A percentile compares a stretch with the other conserved stretches of the same genome.
phyloP scores from a whole-genome alignment of 2,113 vertebrate genomes.

The Phodopus roborovskii region DNA sequence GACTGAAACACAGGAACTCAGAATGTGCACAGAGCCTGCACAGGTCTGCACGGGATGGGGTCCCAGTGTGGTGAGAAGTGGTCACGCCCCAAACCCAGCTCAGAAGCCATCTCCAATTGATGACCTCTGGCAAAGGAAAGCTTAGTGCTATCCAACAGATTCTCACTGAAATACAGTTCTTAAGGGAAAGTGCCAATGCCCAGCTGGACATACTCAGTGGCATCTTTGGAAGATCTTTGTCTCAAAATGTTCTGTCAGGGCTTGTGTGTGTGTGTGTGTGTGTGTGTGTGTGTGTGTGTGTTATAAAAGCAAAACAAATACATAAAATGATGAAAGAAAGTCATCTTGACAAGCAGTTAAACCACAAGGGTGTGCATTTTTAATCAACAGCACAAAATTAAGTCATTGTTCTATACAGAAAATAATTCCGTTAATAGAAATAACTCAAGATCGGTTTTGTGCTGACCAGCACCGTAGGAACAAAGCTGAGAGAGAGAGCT shows the following conservation, averaged over 20 bases:
- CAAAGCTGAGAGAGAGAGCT: not conserved
- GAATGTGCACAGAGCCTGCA: not conserved
- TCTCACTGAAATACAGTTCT: not conserved
- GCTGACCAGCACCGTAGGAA: not conserved
- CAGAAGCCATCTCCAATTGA: not conserved
- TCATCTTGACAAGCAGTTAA: not conserved
- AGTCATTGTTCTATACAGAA: not conserved
- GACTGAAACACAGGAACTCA: not conserved
- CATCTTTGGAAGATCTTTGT: not conserved
- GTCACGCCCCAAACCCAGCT: not conserved
- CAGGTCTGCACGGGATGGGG: not conserved
- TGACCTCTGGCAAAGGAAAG: not conserved
- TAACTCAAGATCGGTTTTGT: not conserved
- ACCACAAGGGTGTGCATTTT: not conserved
- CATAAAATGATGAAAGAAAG: not conserved
- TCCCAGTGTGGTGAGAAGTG: too few relatives aligned
- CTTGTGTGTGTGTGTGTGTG: not conserved
- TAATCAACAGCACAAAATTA: slow-evolving; percentile 12
- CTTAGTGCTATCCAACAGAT: not conserved
- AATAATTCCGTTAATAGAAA: not conserved
- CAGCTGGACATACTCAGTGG: not conserved
- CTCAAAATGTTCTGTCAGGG: not conserved
- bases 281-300: not conserved
- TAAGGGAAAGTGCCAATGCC: not conserved
- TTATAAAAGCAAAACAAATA: not conserved